Percentiles rank a stretch among this genome's conserved stretches.
Conservation (phyloP, 2,797 vertebrate genomes). For the Aeoliscus strigatus region DNA sequence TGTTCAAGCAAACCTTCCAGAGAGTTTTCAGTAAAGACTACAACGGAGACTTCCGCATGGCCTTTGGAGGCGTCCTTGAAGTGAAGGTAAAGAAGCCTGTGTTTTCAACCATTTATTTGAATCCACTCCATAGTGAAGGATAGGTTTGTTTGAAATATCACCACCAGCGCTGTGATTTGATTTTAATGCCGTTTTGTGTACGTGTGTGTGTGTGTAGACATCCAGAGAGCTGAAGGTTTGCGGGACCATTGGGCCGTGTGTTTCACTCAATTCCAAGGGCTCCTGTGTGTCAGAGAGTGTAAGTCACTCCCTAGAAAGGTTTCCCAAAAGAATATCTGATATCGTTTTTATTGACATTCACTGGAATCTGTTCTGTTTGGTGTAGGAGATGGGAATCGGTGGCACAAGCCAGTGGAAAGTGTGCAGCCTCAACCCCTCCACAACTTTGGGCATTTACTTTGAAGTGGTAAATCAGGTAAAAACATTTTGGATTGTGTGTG, state of each 20-base stretch:
- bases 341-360: not conserved
- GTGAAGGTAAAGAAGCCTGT: constrained; percentile 85
- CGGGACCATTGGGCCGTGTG: constrained; percentile 88
- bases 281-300: constrained; percentile 92
- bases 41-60: constrained; percentile 92
- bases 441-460: constrained; percentile 89
- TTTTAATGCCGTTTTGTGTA: not conserved
- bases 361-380: constrained; percentile 10
- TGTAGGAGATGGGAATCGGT: constrained; percentile 82
- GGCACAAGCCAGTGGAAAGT: constrained; percentile 96
- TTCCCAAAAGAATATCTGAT: constrained; percentile 2
- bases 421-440: constrained; percentile 85
- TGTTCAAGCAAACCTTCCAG: constrained; percentile 99
- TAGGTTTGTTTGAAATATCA: too few species aligned
- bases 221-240: constrained; percentile 92
- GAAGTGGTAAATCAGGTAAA: constrained; percentile 96
- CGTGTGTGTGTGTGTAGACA: constrained; percentile 68
- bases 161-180: too few species aligned
- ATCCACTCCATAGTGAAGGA: too few species aligned
- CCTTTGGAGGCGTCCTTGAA: constrained; percentile 88
- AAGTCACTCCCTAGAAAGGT: constrained; percentile 53
- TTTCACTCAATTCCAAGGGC: constrained; percentile 88
- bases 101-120: too few species aligned
- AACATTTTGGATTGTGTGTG: not conserved
- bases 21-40: constrained; percentile 91